Evolutionary conservation across 2,888 invertebrate species (phyloP), one percentile per base, ranked within the genome.

Genomic region (Eilema sororculum): DNA sequence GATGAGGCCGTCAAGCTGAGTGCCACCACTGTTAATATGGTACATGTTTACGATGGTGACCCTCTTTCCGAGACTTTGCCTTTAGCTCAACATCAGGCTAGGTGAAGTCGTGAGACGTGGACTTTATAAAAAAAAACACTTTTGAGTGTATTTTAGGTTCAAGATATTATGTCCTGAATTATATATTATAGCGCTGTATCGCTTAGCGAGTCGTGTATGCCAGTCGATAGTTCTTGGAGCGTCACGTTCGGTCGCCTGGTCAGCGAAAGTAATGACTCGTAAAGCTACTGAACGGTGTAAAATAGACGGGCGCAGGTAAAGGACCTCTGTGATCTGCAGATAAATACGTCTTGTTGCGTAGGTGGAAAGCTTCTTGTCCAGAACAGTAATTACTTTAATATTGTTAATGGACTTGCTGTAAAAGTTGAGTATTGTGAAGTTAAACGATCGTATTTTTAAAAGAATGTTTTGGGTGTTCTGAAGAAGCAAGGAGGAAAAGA

Each of bases 181-280:
- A 37, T 37, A 52, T 52, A n/a, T 52, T 65, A 65, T 65, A 41
- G 65, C 56, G 16, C n/a, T 22, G 68, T 25, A 69, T 65, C 76
- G 79, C 66, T 13, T 72, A 69, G 75, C 62, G 68, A 22, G 63
- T 65, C 30, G 68, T 41, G 57, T 24, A 33, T 37, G 65, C 65
- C 71, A 67, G 66, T 65, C 56, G 28, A 67, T 72, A 65, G 24
- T 72, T 77, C 62, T 76, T 81, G 87, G 90, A 92, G 90, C 88
- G 89, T 86, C 90, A 89, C 89, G 89, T 87, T 75, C 84, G 82
- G 84, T 80, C 84, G 86, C 84, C 78, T 87, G 92, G 93, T 92
- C 94, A 94, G 93, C 91, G 88, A 90, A 91, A 90, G 90, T 92
- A 93, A 92, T 91, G 90, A 91, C 87, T 93, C 93, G 91, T 93